Percentiles rank a stretch among this genome's conserved stretches.
phyloP scores from a whole-genome alignment of 2,113 vertebrate genomes.

The Motacilla tschutschensis region DNA sequence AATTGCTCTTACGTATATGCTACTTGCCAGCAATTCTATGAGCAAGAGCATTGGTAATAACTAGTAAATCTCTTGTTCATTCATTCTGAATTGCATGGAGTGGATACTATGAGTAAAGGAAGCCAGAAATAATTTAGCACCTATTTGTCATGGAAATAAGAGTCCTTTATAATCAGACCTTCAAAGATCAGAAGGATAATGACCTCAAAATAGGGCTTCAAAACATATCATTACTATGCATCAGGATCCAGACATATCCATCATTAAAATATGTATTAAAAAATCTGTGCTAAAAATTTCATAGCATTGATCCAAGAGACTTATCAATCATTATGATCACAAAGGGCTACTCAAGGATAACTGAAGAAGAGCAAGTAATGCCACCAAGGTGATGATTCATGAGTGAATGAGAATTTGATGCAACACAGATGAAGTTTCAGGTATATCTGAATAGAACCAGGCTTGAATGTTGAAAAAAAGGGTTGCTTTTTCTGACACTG shows the following conservation, averaged over 20 bases:
- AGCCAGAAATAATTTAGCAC: constrained; percentile 40
- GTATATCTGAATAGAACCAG: neutral
- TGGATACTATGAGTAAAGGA: neutral
- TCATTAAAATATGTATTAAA: constrained; percentile 32
- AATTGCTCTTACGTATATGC: neutral
- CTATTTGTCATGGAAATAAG: constrained; percentile 49
- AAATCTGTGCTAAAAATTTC: constrained; percentile 32
- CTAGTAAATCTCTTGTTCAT: constrained; percentile 33
- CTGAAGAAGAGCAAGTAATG: neutral
- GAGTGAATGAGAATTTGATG: neutral
- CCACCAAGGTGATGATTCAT: constrained; percentile 21
- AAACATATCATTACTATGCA: constrained; percentile 33
- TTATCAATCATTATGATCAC: constrained; percentile 45
- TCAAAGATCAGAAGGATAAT: constrained; percentile 54
- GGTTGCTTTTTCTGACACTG: neutral
- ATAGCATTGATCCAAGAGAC: constrained; percentile 37
- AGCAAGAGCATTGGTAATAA: neutral
- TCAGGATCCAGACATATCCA: constrained; percentile 17
- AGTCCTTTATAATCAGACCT: constrained; percentile 47
- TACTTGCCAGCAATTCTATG: neutral
- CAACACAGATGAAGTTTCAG: neutral
- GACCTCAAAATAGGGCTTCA: constrained; percentile 39
- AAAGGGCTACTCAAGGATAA: constrained; percentile 45
- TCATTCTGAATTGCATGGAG: neutral
- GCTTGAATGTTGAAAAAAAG: neutral